Percentiles rank a stretch among this genome's conserved stretches.
Evolutionary conservation across 2,113 vertebrate genomes (phyloP).

Genomic region (Zingel zingel): DNA sequence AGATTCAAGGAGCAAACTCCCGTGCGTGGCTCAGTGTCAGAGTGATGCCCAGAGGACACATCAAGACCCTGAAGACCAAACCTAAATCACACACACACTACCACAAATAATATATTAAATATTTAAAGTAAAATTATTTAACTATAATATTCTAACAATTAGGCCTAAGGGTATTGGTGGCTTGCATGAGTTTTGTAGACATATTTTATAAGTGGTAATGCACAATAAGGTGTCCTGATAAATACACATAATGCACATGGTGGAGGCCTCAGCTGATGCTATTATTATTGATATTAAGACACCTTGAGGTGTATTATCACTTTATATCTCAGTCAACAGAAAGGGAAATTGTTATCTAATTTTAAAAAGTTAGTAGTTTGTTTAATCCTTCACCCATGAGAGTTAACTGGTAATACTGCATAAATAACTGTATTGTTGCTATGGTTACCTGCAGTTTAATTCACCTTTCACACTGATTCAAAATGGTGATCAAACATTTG

Average conservation of each 20-base stretch:
- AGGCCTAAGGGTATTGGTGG: neutral
- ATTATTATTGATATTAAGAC: neutral
- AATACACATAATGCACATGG: neutral
- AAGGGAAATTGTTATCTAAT: neutral
- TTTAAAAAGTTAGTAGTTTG: neutral
- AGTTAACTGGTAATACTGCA: neutral
- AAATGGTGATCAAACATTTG: neutral
- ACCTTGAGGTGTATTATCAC: neutral
- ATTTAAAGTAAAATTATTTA: no score
- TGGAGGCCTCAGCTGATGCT: neutral
- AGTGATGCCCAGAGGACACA: constrained; percentile 72
- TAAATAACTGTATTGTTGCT: neutral
- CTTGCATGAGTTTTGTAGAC: neutral
- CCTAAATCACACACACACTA: constrained; percentile 15
- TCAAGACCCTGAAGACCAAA: constrained; percentile 66
- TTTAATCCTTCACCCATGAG: neutral
- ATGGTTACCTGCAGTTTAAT: neutral
- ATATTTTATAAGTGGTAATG: neutral
- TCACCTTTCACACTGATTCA: neutral
- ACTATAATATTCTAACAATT: no score
- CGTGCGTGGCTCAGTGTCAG: constrained; percentile 82
- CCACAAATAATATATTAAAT: constrained; percentile 7
- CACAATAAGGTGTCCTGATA: neutral
- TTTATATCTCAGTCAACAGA: neutral
- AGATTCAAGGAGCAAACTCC: constrained; percentile 76